Evolutionary conservation across 2,113 vertebrate species (phyloP).

Genomic region (Gymnogyps californianus): DNA sequence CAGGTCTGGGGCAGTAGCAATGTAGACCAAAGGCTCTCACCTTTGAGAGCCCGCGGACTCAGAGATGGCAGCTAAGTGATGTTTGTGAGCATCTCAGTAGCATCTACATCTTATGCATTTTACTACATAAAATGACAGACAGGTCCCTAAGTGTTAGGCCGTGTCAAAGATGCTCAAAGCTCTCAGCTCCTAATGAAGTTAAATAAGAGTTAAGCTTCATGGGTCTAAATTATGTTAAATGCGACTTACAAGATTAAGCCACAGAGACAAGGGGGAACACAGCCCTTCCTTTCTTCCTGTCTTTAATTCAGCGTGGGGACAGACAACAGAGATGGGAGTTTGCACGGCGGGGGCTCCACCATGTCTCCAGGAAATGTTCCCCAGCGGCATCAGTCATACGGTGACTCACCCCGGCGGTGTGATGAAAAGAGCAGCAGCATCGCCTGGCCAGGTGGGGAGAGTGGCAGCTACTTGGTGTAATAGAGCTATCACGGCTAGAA

Average conservation of each 20-base stretch:
- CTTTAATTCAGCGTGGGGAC: neutral
- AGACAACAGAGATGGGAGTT: neutral
- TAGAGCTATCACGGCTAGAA: neutral
- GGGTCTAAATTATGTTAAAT: neutral
- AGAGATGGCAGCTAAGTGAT: neutral
- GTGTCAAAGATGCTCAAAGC: neutral
- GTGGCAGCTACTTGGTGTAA: neutral
- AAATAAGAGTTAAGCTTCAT: neutral
- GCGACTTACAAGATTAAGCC: neutral
- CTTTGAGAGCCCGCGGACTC: neutral
- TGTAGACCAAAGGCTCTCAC: neutral
- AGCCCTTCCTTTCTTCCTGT: neutral
- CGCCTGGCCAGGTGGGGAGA: neutral
- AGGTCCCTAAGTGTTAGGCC: neutral
- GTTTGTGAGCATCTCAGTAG: neutral
- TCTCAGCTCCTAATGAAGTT: neutral
- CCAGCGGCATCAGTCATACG: rapidly evolving
- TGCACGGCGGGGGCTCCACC: neutral
- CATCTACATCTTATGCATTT: neutral
- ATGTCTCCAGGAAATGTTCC: neutral
- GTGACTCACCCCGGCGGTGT: neutral
- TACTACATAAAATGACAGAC: neutral
- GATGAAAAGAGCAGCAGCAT: neutral
- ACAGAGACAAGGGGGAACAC: neutral
- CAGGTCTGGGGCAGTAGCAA: neutral